Evolutionary conservation across 2,113 vertebrate genomes (phyloP).

Genomic region (Coturnix japonica): DNA sequence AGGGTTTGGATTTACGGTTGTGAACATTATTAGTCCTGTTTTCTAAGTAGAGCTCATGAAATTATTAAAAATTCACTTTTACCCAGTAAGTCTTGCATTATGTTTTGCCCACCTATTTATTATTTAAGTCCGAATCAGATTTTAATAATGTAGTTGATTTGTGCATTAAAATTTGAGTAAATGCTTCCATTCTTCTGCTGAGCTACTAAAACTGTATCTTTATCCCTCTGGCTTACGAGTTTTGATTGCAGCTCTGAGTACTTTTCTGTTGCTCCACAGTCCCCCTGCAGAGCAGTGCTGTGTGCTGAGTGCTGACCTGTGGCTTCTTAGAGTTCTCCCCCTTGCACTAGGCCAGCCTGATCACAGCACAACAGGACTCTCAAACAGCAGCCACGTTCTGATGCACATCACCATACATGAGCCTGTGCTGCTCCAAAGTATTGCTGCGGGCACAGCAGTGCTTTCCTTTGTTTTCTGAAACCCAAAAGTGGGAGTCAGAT

Average conservation of each 20-base stretch:
- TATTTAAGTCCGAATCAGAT: slow-evolving; percentile 71
- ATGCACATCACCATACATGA: not conserved
- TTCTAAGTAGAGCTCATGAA: slow-evolving; percentile 82
- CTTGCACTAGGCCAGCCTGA: not conserved
- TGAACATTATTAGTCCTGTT: slow-evolving; percentile 82
- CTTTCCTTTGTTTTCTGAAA: not conserved
- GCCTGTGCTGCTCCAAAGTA: not conserved
- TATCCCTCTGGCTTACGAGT: slow-evolving; percentile 31
- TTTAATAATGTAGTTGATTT: slow-evolving; percentile 60
- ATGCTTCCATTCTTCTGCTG: slow-evolving; percentile 40
- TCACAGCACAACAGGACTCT: slow-evolving; percentile 9
- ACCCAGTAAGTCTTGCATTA: slow-evolving; percentile 77
- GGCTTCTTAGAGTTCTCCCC: not conserved
- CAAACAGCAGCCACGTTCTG: not conserved
- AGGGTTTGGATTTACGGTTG: slow-evolving; percentile 83
- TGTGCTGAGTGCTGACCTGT: not conserved
- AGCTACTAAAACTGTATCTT: slow-evolving; percentile 10
- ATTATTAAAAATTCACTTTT: slow-evolving; percentile 82
- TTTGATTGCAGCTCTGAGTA: not conserved
- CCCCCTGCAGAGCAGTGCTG: not conserved
- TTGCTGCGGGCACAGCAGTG: not conserved
- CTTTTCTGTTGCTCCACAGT: not conserved
- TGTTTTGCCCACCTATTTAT: slow-evolving; percentile 80
- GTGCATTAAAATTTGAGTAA: slow-evolving; percentile 71
- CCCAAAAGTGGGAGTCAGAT: not conserved